These are phyloP conservation scores for Erythrolamprus reginae DNA, from an alignment of 2,113 vertebrate species.

Conservation along the genomic window DNA sequence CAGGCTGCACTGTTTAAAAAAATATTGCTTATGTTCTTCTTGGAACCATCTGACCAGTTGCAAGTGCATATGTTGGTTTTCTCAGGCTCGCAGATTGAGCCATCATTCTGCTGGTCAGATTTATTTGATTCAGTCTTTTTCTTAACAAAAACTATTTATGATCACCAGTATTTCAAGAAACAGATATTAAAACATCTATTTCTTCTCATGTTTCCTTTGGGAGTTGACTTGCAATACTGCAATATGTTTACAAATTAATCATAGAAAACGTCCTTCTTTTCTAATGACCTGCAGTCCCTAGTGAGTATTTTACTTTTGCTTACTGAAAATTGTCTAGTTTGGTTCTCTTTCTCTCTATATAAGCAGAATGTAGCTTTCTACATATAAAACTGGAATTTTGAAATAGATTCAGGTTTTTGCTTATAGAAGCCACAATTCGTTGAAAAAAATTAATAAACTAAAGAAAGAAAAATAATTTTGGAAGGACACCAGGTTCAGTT, in stretches of 20 bases:
- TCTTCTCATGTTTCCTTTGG: not conserved
- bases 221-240: not conserved
- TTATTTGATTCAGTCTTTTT: not conserved
- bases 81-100: not conserved
- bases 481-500: not conserved
- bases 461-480: not conserved
- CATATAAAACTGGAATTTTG: not conserved
- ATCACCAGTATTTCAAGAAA: not conserved
- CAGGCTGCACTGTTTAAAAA: not conserved
- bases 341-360: not conserved
- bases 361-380: not conserved
- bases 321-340: not conserved
- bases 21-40: not conserved
- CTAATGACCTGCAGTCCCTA: not conserved
- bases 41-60: not conserved
- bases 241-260: not conserved
- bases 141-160: not conserved
- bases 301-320: not conserved
- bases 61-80: not conserved
- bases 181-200: not conserved
- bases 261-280: not conserved
- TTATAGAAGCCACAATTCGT: not conserved
- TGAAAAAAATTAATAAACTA: not conserved
- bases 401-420: not conserved
- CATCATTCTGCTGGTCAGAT: not conserved